phyloP scores from a whole-genome alignment of 2,113 vertebrate species.

The Empidonax alnorum region DNA sequence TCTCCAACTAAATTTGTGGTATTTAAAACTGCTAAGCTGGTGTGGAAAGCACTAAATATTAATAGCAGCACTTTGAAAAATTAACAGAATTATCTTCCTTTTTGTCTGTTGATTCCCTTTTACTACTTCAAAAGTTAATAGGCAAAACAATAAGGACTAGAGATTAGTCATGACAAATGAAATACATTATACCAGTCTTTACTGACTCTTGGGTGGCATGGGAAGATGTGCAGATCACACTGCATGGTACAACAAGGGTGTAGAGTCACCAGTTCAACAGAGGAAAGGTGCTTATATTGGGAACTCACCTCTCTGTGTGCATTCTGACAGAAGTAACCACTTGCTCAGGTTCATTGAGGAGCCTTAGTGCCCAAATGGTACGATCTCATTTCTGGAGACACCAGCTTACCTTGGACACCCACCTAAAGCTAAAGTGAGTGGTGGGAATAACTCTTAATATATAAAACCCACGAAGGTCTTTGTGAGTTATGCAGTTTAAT shows the following conservation, averaged over 20 bases:
- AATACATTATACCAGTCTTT: background rate
- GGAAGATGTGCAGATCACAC: background rate
- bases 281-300: background rate
- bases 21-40: constrained; percentile 37
- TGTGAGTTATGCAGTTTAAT: background rate
- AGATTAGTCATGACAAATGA: background rate
- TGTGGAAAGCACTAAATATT: constrained; percentile 20
- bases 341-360: background rate
- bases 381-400: background rate
- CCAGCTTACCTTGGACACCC: background rate
- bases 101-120: constrained; percentile 43
- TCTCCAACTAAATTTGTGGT: constrained; percentile 48
- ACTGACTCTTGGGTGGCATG: background rate
- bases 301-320: background rate
- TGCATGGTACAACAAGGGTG: background rate
- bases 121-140: constrained; percentile 5
- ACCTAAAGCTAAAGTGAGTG: background rate
- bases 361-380: background rate
- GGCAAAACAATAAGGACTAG: background rate
- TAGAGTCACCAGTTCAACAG: background rate
- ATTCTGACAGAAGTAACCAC: background rate
- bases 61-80: constrained; percentile 35
- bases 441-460: background rate
- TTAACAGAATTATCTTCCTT: constrained; percentile 17
- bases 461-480: background rate